Conservation (phyloP, 2,888 invertebrate species). For the Hydrotaea diabolus region DNA sequence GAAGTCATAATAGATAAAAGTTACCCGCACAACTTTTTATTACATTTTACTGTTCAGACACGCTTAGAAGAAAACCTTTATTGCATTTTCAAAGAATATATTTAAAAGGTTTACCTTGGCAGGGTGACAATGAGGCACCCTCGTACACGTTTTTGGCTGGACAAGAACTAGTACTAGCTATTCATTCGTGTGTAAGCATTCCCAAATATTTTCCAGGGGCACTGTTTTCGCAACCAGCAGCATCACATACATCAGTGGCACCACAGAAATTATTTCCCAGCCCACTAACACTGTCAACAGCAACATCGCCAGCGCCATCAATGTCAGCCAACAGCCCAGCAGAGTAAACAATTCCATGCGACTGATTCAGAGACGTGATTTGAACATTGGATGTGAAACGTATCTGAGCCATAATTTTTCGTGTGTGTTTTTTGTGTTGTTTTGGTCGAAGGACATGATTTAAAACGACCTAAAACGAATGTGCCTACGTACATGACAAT, state of each 20-base stretch:
- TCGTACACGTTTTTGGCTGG: too few species aligned
- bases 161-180: neutral
- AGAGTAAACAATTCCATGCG: slow-evolving; percentile 8
- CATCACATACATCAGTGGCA: neutral
- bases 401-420: slow-evolving; percentile 11
- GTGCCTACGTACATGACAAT: neutral
- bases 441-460: slow-evolving; percentile 7
- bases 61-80: too few species aligned
- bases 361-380: slow-evolving; percentile 28
- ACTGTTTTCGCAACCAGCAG: neutral
- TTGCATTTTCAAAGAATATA: too few species aligned
- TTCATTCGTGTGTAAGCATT: neutral
- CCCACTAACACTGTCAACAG: neutral
- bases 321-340: too few species aligned
- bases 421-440: neutral
- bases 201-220: neutral
- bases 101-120: too few species aligned
- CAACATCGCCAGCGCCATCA: neutral
- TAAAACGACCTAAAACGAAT: neutral
- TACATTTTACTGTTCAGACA: too few species aligned
- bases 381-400: slow-evolving; percentile 19
- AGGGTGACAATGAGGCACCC: too few species aligned
- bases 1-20: too few species aligned
- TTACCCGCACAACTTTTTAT: too few species aligned
- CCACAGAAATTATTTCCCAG: neutral